A percentile compares a stretch with the other conserved stretches of the same genome.
phyloP scores from a whole-genome alignment of 2,888 invertebrate species.

The Laspeyria flexula region DNA sequence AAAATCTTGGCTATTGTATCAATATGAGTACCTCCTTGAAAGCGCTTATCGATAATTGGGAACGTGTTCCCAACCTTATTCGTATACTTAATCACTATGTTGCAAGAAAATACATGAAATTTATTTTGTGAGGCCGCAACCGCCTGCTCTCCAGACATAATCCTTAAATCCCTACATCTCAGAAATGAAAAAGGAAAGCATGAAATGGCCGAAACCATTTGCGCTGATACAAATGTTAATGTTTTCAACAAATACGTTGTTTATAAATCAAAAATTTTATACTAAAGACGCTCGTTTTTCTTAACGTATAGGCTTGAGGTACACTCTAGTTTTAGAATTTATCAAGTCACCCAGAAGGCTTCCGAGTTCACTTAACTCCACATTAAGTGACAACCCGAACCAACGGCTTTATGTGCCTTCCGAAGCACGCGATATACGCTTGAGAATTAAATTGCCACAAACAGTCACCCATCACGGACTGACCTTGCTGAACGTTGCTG shows the following conservation, averaged over 20 bases:
- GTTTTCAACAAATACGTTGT: neutral
- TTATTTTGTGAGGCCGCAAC: neutral
- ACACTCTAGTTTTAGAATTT: too few species aligned
- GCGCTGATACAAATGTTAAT: neutral
- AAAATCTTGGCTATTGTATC: constrained; percentile 31
- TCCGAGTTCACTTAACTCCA: too few species aligned
- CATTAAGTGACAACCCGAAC: too few species aligned
- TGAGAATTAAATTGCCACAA: too few species aligned
- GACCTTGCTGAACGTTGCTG: too few species aligned
- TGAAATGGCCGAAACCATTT: neutral
- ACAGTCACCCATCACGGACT: too few species aligned
- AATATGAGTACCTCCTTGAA: constrained; percentile 34
- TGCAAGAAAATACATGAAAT: neutral
- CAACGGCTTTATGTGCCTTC: too few species aligned
- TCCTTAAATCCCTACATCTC: neutral
- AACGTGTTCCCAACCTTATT: constrained; percentile 47
- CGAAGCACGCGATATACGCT: too few species aligned
- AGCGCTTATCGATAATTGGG: constrained; percentile 56
- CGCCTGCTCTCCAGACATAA: neutral
- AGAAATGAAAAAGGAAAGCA: neutral
- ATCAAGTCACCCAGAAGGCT: too few species aligned
- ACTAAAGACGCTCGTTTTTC: too few species aligned
- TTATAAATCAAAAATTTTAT: too few species aligned
- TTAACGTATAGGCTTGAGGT: too few species aligned
- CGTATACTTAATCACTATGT: constrained; percentile 8